Percentiles rank a stretch among this genome's conserved stretches.
Conservation (phyloP, 1,140 invertebrate genomes). For the Chrysomallon squamiferum region DNA sequence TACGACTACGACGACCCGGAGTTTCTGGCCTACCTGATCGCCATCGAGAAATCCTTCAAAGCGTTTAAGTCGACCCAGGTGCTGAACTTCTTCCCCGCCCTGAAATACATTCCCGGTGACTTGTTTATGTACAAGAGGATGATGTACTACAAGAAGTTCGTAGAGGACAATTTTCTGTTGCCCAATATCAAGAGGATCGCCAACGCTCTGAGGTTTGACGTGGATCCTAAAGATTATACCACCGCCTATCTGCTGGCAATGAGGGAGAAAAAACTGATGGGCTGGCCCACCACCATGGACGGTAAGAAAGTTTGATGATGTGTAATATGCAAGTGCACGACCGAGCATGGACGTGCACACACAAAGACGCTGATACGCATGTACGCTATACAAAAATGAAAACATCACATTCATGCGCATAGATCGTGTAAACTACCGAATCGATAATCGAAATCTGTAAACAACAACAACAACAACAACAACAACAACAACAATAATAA, state of each 20-base stretch:
- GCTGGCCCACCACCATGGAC: background rate
- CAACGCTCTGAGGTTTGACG: slow-evolving; percentile 1
- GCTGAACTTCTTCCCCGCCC: slow-evolving; percentile 20
- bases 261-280: background rate
- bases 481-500: too few relatives aligned
- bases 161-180: slow-evolving; percentile 10
- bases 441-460: too few relatives aligned
- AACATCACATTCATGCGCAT: too few relatives aligned
- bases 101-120: slow-evolving; percentile 29
- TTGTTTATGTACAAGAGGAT: slow-evolving; percentile 16
- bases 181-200: slow-evolving; percentile 5
- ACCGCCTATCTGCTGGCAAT: slow-evolving; percentile 23
- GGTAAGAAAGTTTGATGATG: background rate
- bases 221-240: slow-evolving; percentile 20
- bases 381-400: too few relatives aligned
- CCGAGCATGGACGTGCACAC: too few relatives aligned
- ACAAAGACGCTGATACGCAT: too few relatives aligned
- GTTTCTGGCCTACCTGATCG: slow-evolving; percentile 12
- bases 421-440: too few relatives aligned
- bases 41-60: slow-evolving; percentile 11
- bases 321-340: background rate
- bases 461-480: too few relatives aligned
- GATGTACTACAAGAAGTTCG: slow-evolving; percentile 2
- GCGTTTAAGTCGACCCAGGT: background rate
- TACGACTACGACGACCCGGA: slow-evolving; percentile 61